A percentile compares a stretch with the other conserved stretches of the same genome.
phyloP scores from a whole-genome alignment of 2,888 invertebrate species.

The Andrena trimmerana region DNA sequence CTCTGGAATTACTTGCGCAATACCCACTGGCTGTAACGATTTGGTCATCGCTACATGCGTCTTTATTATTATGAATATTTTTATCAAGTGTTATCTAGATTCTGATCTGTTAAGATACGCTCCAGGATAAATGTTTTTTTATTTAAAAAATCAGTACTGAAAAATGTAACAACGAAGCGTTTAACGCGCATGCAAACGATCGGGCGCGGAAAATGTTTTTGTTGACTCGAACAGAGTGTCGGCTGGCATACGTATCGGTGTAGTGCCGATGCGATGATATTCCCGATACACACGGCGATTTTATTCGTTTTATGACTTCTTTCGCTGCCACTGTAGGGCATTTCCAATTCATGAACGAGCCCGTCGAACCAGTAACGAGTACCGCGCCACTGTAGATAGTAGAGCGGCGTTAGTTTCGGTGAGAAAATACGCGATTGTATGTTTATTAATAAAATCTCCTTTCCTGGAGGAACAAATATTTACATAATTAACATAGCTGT shows the following conservation, averaged over 20 bases:
- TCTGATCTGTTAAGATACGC: not conserved
- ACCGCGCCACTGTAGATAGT: constrained; percentile 58
- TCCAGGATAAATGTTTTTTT: not conserved
- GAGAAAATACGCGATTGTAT: constrained; percentile 8
- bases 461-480: not conserved
- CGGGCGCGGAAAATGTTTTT: constrained; percentile 22
- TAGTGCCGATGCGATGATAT: constrained; percentile 70
- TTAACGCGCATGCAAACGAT: constrained; percentile 16
- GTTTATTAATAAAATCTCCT: constrained; percentile 12
- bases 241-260: constrained; percentile 30
- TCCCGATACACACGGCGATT: constrained; percentile 75
- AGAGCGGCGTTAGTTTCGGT: constrained; percentile 16
- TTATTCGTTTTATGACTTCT: constrained; percentile 77
- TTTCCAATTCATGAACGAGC: constrained; percentile 84
- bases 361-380: constrained; percentile 69
- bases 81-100: too few relatives aligned
- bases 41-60: too few relatives aligned
- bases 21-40: too few relatives aligned
- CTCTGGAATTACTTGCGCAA: not conserved
- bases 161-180: constrained; percentile 15
- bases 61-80: too few relatives aligned
- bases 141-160: not conserved
- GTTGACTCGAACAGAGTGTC: constrained; percentile 17
- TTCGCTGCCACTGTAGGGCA: constrained; percentile 80
- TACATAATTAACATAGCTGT: not conserved